A percentile compares a stretch with the other conserved stretches of the same genome.
Conservation (phyloP, 2,888 invertebrate genomes). For the Germaria angustata region DNA sequence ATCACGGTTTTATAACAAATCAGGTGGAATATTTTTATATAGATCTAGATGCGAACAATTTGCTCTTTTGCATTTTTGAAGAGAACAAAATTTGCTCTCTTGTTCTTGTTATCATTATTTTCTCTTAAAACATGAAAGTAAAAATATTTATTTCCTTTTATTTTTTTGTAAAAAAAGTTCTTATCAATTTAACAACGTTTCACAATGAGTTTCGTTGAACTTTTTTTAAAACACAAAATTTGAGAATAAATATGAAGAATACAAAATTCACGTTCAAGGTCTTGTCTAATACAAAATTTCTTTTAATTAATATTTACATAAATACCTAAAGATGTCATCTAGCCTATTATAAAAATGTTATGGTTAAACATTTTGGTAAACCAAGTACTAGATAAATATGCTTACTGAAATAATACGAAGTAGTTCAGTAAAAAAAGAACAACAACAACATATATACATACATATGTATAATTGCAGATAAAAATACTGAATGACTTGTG, state of each 20-base stretch:
- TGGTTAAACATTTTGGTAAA: too few species aligned
- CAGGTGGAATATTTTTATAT: not conserved
- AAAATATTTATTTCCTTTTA: not conserved
- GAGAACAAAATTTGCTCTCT: not conserved
- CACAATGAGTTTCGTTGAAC: not conserved
- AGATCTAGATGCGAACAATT: not conserved
- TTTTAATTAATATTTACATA: too few species aligned
- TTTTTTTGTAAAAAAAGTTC: not conserved
- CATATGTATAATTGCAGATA: too few species aligned
- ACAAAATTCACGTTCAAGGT: constrained; percentile 34
- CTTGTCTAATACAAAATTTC: constrained; percentile 5
- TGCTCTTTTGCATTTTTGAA: not conserved
- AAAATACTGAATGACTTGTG: too few species aligned
- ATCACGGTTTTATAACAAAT: constrained; percentile 8
- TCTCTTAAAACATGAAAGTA: not conserved
- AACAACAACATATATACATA: too few species aligned
- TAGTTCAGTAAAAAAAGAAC: too few species aligned
- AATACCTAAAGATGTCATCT: too few species aligned
- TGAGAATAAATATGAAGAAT: not conserved
- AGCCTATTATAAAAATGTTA: too few species aligned
- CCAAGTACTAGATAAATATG: too few species aligned
- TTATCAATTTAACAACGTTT: constrained; percentile 11
- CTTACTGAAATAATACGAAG: too few species aligned
- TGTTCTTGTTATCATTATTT: not conserved
- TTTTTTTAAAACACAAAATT: not conserved